Conservation (phyloP, 2,888 invertebrate genomes). For the Brenthis hecate region DNA sequence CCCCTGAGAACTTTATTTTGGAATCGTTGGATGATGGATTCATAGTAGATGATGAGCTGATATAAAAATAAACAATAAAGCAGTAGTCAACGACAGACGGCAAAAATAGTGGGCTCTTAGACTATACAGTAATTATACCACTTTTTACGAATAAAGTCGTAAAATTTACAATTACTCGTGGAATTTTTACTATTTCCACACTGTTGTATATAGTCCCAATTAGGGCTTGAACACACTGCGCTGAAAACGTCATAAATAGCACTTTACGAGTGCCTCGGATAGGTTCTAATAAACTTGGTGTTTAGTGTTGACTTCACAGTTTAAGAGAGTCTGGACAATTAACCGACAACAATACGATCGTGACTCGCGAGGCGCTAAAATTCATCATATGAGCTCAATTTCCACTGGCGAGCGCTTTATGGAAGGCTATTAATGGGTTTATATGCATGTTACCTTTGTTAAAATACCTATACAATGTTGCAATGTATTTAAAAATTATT, state of each 20-base stretch:
- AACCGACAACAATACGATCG: slow-evolving; percentile 23
- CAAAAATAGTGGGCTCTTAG: slow-evolving; percentile 20
- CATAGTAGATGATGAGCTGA: no score
- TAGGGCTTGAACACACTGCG: slow-evolving; percentile 56
- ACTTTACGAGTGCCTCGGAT: slow-evolving; percentile 59
- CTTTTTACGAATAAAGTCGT: slow-evolving; percentile 40
- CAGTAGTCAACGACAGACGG: background rate
- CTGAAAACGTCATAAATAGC: slow-evolving; percentile 59
- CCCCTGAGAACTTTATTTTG: no score
- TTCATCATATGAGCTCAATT: slow-evolving; percentile 23
- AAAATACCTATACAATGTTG: slow-evolving; percentile 1
- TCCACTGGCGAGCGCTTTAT: slow-evolving; percentile 11
- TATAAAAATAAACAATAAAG: no score
- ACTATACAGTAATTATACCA: slow-evolving; percentile 35
- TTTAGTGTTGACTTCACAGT: slow-evolving; percentile 59
- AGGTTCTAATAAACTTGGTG: slow-evolving; percentile 60
- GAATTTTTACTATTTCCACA: slow-evolving; percentile 37
- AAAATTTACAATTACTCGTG: slow-evolving; percentile 41
- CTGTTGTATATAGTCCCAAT: slow-evolving; percentile 58
- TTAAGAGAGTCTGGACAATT: slow-evolving; percentile 45
- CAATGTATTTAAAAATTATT: background rate
- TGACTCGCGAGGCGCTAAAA: slow-evolving; percentile 25
- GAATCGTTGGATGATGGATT: no score
- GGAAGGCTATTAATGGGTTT: slow-evolving; percentile 4
- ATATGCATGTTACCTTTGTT: background rate